Percentiles rank a stretch among this genome's conserved stretches.
phyloP scores from a whole-genome alignment of 64 coral and sea anemone genomes.

The Pocillopora damicornis region DNA sequence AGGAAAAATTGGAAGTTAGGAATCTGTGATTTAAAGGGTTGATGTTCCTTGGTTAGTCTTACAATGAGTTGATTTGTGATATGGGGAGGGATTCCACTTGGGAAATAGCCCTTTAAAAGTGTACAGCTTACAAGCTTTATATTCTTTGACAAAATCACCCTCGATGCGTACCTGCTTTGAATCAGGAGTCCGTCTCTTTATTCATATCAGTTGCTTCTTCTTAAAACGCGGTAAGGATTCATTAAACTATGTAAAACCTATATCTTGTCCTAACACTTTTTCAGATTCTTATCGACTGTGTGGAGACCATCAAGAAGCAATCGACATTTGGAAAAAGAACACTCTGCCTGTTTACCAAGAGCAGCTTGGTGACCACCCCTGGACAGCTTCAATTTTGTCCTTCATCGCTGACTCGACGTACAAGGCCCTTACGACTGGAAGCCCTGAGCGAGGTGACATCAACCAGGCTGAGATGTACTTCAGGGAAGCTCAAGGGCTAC shows the following conservation, averaged over 20 bases:
- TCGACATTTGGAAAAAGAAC: neutral
- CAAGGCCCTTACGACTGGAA: neutral
- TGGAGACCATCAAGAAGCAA: neutral
- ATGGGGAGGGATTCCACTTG: too few species aligned
- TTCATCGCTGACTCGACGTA: conserved; percentile 33
- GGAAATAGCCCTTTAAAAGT: too few species aligned
- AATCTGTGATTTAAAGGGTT: neutral
- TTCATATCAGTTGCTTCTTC: too few species aligned
- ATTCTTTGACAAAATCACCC: too few species aligned
- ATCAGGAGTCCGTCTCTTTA: too few species aligned
- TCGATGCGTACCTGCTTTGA: too few species aligned
- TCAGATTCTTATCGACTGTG: neutral
- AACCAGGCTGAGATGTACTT: conserved; percentile 1
- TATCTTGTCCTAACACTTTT: neutral
- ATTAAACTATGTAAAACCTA: neutral
- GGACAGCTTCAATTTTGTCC: conserved; percentile 27
- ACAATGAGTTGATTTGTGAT: too few species aligned
- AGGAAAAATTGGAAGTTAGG: too few species aligned
- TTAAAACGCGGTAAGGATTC: too few species aligned
- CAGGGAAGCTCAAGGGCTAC: conserved; percentile 2
- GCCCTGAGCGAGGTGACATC: neutral
- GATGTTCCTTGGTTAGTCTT: too few species aligned
- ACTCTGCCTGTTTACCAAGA: conserved; percentile 39
- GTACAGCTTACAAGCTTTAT: too few species aligned
- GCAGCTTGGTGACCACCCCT: conserved; percentile 50